Evolutionary conservation across 53 echinoderm and acorn worm species (phyloP), one percentile per base, ranked within the genome.

Genomic region (Actinopyga echinites): DNA sequence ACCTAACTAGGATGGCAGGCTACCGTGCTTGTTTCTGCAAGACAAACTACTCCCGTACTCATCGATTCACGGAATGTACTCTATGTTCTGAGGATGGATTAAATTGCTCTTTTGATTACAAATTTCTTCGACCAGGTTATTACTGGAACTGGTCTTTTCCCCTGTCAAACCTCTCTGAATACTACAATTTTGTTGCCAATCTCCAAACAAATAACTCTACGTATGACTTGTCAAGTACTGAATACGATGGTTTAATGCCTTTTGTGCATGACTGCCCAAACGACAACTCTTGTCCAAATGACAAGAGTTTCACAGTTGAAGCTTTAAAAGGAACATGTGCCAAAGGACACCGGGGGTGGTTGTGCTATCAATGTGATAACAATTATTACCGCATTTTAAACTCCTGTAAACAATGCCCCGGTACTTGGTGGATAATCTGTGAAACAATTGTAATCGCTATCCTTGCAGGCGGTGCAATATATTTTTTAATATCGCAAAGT

Each of bases 81-180:
- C 61, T 60, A 23, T 60, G 61, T 21, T 24, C n/a, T 8, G 61
- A 21, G 8, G 61, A 60, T 11, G 61, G 61, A 0, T 60, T 60
- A 28, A 21, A 60, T 28, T 60, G 61, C 28, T 60, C 61, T 12
- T 8, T 24, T 24, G 61, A 60, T 60, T 60, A 60, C n/a, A 60
- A 24, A 8, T 8, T 8, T 8, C 22, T 60, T 60, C 28, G 8
- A 60, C 17, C 13, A 23, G 61, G 61, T 23, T 60, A 60, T 21
- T 60, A 60, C 61, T 60, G 61, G 61, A 60, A 60, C n/a, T 60
- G 61, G 61, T 60, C 61, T 60, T 60, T 55, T 28, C 61, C 61
- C 8, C 13, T 17, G 28, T 24, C 61, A 60, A 21, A 60, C n/a
- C 23, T 28, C 22, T 24, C 13, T 11, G 1, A 60, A 60, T 60